Conservation (phyloP, 2,888 invertebrate species). For the Dynastes grantii region DNA sequence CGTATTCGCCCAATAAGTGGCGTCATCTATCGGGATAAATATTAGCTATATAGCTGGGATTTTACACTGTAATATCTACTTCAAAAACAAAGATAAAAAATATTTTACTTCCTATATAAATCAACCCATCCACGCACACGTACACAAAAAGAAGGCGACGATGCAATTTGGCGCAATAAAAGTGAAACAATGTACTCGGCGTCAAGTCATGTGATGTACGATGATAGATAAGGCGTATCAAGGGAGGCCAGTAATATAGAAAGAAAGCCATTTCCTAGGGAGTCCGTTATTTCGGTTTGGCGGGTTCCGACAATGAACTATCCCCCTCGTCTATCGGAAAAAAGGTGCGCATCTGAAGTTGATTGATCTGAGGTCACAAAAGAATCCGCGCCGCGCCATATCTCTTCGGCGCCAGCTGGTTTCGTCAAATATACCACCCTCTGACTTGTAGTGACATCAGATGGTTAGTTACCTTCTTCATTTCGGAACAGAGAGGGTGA, state of each 20-base stretch:
- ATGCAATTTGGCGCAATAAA: slow-evolving; percentile 49
- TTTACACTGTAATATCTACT: too few species aligned
- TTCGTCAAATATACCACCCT: slow-evolving; percentile 7
- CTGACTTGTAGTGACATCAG: too few species aligned
- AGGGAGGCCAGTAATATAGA: slow-evolving; percentile 4
- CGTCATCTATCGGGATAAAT: too few species aligned
- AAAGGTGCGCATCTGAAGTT: slow-evolving; percentile 20
- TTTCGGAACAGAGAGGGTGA: too few species aligned
- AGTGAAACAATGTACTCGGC: slow-evolving; percentile 50
- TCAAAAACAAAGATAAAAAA: too few species aligned
- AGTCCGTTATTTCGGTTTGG: slow-evolving; percentile 14
- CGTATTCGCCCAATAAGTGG: too few species aligned
- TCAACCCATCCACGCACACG: not conserved
- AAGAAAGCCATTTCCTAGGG: slow-evolving; percentile 3
- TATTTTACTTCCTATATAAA: too few species aligned
- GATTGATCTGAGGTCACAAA: slow-evolving; percentile 49
- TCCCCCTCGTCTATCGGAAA: not conserved
- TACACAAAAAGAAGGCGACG: not conserved
- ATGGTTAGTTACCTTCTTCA: too few species aligned
- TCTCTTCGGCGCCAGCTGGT: slow-evolving; percentile 17
- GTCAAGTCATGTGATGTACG: slow-evolving; percentile 49
- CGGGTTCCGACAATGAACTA: slow-evolving; percentile 20
- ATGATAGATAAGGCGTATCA: slow-evolving; percentile 47
- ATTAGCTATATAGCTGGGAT: too few species aligned
- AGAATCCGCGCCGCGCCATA: slow-evolving; percentile 36